Evolutionary conservation across 2,888 invertebrate species (phyloP).

Genomic region (Pterostichus madidus): DNA sequence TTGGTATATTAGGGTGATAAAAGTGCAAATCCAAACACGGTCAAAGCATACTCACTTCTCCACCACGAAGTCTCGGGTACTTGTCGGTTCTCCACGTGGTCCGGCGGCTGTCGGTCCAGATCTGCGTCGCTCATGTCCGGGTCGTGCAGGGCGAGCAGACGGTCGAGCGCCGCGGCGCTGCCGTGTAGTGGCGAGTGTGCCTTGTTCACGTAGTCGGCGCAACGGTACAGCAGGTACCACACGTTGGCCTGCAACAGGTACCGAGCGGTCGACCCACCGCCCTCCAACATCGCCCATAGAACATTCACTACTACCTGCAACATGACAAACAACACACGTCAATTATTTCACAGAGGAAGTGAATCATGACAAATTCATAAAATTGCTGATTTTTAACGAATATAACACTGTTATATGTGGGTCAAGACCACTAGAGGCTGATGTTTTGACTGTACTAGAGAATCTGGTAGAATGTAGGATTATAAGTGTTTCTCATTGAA

Average conservation of each 20-base stretch:
- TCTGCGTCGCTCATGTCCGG: conserved; percentile 71
- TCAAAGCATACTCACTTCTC: conserved; percentile 68
- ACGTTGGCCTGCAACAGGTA: conserved; percentile 78
- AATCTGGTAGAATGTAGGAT: too few species aligned
- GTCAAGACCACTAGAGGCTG: too few species aligned
- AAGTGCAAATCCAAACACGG: too few species aligned
- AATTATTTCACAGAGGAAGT: too few species aligned
- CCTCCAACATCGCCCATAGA: conserved; percentile 19
- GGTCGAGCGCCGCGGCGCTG: conserved; percentile 83
- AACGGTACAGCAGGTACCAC: conserved; percentile 82
- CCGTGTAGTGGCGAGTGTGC: conserved; percentile 75
- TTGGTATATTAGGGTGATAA: too few species aligned
- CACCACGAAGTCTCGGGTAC: conserved; percentile 70
- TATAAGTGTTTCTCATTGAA: too few species aligned
- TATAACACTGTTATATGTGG: too few species aligned
- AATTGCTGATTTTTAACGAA: too few species aligned
- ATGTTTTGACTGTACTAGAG: too few species aligned
- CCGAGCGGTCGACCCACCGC: conserved; percentile 29
- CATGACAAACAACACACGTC: neutral
- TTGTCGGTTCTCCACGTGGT: conserved; percentile 71
- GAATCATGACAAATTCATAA: too few species aligned
- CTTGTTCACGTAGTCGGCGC: conserved; percentile 79
- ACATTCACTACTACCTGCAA: conserved; percentile 17
- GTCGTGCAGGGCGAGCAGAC: conserved; percentile 81
- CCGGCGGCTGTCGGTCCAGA: conserved; percentile 65